These are phyloP conservation scores for Callyntrura sp. DNA, from an alignment of 2,888 invertebrate species.

Conservation along the genomic window DNA sequence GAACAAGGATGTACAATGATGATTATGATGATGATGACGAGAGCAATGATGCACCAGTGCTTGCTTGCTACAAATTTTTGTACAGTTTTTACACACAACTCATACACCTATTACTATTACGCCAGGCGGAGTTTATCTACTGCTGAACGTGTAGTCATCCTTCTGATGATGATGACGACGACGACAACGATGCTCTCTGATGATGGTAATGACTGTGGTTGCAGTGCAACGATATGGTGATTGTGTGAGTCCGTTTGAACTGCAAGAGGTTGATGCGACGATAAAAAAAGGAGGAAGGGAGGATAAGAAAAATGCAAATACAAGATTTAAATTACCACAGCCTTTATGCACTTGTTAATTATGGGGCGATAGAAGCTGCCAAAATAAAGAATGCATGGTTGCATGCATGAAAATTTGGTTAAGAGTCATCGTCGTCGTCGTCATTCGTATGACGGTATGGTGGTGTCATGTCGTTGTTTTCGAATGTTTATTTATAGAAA, in stretches of 20 bases:
- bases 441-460: background rate
- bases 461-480: background rate
- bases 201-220: conserved; percentile 9
- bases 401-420: conserved; percentile 36
- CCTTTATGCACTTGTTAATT: conserved; percentile 20
- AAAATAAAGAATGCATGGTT: conserved; percentile 13
- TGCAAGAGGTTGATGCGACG: background rate
- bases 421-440: too few relatives aligned
- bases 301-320: conserved; percentile 16
- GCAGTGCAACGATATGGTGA: conserved; percentile 24
- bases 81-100: too few relatives aligned
- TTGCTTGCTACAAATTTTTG: too few relatives aligned
- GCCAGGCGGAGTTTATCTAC: conserved; percentile 13
- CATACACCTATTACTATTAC: background rate
- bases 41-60: conserved; percentile 15
- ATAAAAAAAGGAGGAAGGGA: conserved; percentile 10
- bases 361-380: conserved; percentile 29
- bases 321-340: conserved; percentile 5
- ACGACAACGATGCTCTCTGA: too few relatives aligned
- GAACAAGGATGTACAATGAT: background rate
- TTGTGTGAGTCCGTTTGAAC: background rate
- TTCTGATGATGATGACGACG: too few relatives aligned
- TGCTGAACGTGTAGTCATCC: too few relatives aligned
- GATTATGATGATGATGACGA: conserved; percentile 1
- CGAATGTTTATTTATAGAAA: conserved; percentile 50